A percentile compares a stretch with the other conserved stretches of the same genome.
These are phyloP conservation scores for Pseudoatta argentina DNA, from an alignment of 1,140 invertebrate genomes.

Conservation along the genomic window DNA sequence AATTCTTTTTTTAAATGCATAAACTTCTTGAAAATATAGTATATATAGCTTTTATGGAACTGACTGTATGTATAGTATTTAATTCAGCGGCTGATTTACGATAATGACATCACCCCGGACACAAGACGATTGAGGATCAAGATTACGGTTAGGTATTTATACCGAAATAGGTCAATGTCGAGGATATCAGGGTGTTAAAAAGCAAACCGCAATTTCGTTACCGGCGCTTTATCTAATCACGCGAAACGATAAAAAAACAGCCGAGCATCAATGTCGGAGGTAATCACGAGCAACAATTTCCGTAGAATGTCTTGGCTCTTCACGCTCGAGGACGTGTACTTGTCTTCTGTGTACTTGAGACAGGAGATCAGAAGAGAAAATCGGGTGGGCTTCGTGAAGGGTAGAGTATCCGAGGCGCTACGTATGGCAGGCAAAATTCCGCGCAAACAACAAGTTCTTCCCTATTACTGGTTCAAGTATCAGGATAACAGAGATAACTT, in stretches of 20 bases:
- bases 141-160: constrained; percentile 26
- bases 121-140: constrained; percentile 44
- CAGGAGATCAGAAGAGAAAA: constrained; percentile 81
- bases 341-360: constrained; percentile 90
- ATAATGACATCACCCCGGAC: constrained; percentile 5
- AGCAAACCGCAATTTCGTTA: constrained; percentile 32
- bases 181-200: constrained; percentile 49
- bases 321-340: constrained; percentile 87
- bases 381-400: constrained; percentile 87
- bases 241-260: constrained; percentile 38
- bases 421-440: constrained; percentile 85
- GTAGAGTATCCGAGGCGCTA: constrained; percentile 88
- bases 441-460: constrained; percentile 84
- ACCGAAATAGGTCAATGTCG: constrained; percentile 67
- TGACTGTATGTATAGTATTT: not conserved
- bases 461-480: constrained; percentile 92
- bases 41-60: too few relatives aligned
- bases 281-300: constrained; percentile 33
- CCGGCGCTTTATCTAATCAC: constrained; percentile 66
- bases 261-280: not conserved
- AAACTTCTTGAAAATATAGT: too few relatives aligned
- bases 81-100: constrained; percentile 11
- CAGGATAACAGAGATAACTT: constrained; percentile 87
- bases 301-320: constrained; percentile 91
- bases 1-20: too few relatives aligned